A percentile compares a stretch with the other conserved stretches of the same genome.
Conservation (phyloP, 2,113 vertebrate genomes). For the Crotalus horridus region DNA sequence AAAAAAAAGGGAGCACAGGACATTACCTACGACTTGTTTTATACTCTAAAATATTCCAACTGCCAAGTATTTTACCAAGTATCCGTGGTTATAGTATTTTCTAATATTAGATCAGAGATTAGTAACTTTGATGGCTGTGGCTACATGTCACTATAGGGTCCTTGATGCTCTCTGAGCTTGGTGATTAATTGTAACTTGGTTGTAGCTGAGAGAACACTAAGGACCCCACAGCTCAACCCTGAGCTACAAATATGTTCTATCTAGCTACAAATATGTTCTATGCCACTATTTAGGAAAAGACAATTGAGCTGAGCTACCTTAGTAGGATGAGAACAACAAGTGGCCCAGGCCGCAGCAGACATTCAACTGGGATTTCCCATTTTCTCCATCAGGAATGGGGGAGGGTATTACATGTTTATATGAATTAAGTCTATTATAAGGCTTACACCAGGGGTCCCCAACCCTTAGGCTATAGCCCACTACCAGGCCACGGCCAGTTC, state of each 20-base stretch:
- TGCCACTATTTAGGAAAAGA: neutral
- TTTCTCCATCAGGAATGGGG: neutral
- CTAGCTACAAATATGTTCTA: neutral
- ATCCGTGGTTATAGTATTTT: neutral
- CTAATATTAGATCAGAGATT: neutral
- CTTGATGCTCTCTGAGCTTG: no score
- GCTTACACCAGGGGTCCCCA: neutral
- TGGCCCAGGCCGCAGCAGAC: neutral
- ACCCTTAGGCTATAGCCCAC: fast-evolving
- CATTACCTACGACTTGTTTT: neutral
- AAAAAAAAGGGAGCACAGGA: neutral
- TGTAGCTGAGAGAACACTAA: no score
- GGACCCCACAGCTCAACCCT: no score
- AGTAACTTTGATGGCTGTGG: neutral
- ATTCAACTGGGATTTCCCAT: neutral
- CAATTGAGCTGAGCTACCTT: neutral
- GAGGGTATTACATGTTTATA: neutral
- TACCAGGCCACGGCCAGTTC: neutral
- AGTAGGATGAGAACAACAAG: neutral
- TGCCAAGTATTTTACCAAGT: neutral
- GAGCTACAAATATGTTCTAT: no score
- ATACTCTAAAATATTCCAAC: neutral
- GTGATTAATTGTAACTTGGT: no score
- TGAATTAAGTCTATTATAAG: neutral
- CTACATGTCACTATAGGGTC: neutral